These are phyloP conservation scores for Trichogramma evanescens DNA, from an alignment of 2,888 invertebrate genomes.

Conservation along the genomic window DNA sequence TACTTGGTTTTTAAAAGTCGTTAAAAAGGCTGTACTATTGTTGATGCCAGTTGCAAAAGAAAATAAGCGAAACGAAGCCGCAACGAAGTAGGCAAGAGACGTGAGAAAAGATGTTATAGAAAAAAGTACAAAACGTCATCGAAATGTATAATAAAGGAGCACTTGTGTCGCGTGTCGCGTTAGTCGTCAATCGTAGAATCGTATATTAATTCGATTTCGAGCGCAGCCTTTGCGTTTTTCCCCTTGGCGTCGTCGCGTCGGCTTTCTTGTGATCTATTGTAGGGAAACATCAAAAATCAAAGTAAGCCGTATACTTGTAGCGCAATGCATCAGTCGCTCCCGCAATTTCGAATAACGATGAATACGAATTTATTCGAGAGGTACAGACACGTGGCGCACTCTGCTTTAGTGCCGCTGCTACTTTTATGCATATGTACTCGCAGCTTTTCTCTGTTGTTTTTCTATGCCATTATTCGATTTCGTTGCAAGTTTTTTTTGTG, in stretches of 20 bases:
- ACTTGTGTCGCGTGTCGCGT: conserved; percentile 16
- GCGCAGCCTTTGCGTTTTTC: not conserved
- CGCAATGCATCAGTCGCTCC: not conserved
- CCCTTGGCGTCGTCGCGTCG: conserved; percentile 4
- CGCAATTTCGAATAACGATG: conserved; percentile 12
- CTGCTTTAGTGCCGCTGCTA: no score
- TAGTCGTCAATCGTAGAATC: conserved; percentile 17
- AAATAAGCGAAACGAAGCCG: not conserved
- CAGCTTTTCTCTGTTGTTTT: no score
- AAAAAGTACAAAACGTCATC: not conserved
- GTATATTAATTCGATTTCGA: conserved; percentile 19
- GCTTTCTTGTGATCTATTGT: conserved; percentile 20
- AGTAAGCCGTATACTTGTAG: no score
- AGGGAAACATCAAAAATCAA: conserved; percentile 17
- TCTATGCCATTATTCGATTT: no score
- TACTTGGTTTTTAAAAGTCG: no score
- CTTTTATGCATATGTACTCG: no score
- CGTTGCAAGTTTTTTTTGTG: no score
- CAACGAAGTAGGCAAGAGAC: not conserved
- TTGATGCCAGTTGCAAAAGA: no score
- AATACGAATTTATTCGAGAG: conserved; percentile 8
- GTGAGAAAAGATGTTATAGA: not conserved
- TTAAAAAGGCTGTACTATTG: no score
- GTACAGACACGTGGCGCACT: not conserved
- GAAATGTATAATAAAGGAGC: not conserved